These are phyloP conservation scores for Druon quercuslanigerum DNA, from an alignment of 1,140 invertebrate species.

Conservation along the genomic window DNA sequence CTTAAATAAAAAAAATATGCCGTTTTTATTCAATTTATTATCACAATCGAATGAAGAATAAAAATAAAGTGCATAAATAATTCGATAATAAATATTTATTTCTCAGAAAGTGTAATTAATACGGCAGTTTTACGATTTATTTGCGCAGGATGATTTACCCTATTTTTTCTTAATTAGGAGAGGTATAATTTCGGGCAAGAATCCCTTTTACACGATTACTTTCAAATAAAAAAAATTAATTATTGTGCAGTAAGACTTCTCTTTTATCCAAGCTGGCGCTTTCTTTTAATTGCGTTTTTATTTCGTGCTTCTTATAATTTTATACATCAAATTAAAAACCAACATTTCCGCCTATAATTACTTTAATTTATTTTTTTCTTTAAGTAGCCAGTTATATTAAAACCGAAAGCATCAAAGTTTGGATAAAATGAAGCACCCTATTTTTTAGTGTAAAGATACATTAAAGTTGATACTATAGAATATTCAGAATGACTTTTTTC, in stretches of 20 bases:
- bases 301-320: background rate
- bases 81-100: conserved; percentile 6
- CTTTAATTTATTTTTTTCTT: background rate
- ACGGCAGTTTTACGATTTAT: conserved; percentile 6
- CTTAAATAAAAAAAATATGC: no score
- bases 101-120: conserved; percentile 22
- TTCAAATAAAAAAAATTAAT: background rate
- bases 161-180: conserved; percentile 1
- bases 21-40: no score
- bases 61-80: no score
- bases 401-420: background rate
- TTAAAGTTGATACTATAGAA: background rate
- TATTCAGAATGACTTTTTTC: background rate
- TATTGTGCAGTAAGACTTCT: background rate
- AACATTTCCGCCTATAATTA: background rate
- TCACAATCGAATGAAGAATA: no score
- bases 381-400: background rate
- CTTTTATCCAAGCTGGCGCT: background rate
- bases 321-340: background rate
- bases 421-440: conserved; percentile 1
- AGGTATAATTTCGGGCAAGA: background rate
- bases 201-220: conserved; percentile 24
- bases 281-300: background rate
- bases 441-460: background rate
- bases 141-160: conserved; percentile 2